These are phyloP conservation scores for Achroia grisella DNA, from an alignment of 1,140 invertebrate species.

Conservation along the genomic window DNA sequence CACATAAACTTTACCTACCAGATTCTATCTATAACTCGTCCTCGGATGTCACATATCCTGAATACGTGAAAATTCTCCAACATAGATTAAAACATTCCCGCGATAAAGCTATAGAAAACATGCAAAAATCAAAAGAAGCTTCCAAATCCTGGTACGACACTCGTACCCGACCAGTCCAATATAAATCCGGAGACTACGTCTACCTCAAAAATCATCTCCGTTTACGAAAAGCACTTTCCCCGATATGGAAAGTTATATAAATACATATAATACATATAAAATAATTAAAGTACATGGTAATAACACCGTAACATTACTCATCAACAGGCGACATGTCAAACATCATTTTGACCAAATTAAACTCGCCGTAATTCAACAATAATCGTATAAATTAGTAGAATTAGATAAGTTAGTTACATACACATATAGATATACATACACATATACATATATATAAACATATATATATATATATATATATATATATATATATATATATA, in stretches of 20 bases:
- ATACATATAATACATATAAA: conserved; percentile 7
- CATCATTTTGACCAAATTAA: not conserved
- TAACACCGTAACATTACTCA: not conserved
- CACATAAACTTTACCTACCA: conserved; percentile 20
- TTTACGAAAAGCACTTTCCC: conserved; percentile 5
- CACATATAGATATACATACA: no score
- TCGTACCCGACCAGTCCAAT: not conserved
- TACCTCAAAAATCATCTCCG: conserved; percentile 7
- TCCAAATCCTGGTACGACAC: conserved; percentile 6
- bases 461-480: no score
- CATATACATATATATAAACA: no score
- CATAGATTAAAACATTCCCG: not conserved
- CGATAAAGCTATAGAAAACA: not conserved
- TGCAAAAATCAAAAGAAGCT: conserved; percentile 1
- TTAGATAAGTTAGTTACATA: no score
- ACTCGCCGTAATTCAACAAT: no score
- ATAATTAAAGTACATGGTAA: conserved; percentile 4
- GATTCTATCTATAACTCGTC: not conserved
- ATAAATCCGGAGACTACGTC: conserved; percentile 3
- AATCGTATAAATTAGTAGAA: no score
- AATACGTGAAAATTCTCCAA: conserved; percentile 1
- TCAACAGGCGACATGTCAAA: not conserved
- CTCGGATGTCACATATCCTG: conserved; percentile 1
- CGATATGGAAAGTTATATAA: conserved; percentile 9
- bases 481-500: no score